Evolutionary conservation across 1,140 invertebrate genomes (phyloP), one percentile per base, ranked within the genome.

Genomic region (Drosophila nigromelanica): DNA sequence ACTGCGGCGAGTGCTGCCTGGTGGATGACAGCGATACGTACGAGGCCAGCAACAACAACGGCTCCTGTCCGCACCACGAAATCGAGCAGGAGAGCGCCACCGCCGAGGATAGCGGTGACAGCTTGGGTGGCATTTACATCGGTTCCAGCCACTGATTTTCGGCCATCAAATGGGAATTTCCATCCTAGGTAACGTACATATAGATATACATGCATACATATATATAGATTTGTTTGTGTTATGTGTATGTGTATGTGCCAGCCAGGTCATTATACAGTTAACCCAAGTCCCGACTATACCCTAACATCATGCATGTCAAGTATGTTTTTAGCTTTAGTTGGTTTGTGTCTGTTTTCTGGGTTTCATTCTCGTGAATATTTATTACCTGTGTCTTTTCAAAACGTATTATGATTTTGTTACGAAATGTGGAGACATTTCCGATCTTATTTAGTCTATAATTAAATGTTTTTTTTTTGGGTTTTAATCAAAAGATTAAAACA

Each of bases 21-120:
- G 86, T 89, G 40, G 85, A 89, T 6, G 81, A 86, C 40, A 89
- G 79, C 42, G 89, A 90, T 69, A 86, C 86, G 30, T 81, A 81
- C 51, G 83, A 90, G 40, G 43, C 63, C 30, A 82, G 54, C 47
- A 82, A 50, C 47, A 89, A 78, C 39, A 85, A 80, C 52, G 76
- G 80, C 6, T 54, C 51, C 30, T 50, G 45, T 18, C 6, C 51
- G 11, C 42, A 72, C 24, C 73, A 62, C 18, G 76, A 59, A 8
- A 62, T 64, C 2, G 79, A 69, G 4, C 66, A 51, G n/a, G 72
- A 75, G 3, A 81, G 67, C 59, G 72, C 60, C 12, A 70, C 67
- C 21, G 85, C 64, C 11, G 80, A 76, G 12, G 76, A 87, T 5
- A 87, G 78, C 52, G 76, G 83, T 50, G 83, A 87, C 37, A 87